Base-by-base conservation (phyloP, 2,888 invertebrate genomes). In the Eurois occulta region DNA sequence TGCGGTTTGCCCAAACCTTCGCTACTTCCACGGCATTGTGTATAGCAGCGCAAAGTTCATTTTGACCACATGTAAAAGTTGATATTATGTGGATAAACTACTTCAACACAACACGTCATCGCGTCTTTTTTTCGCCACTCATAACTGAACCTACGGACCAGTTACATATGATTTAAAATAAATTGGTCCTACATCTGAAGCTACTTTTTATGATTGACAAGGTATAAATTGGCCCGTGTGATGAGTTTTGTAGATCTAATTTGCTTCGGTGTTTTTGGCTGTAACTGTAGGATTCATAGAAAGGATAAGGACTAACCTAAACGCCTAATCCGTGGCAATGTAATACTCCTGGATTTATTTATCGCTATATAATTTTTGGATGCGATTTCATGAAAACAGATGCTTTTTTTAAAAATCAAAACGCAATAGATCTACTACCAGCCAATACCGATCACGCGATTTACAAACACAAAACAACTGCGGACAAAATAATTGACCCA, bases 401-500 rank as follows among this genome's bases (percentile, higher is more conserved):
- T 11, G 32, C 58, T 38, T 13, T 62, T 69, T 72, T 60, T n/a
- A 48, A 86, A 75, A 64, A 78, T 80, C 75, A 80, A 85, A 87
- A 73, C 64, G 38, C 73, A 55, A 88, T 82, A 82, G 77, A 82
- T 84, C 65, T 32, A 46, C 60, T n/a, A 84, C 68, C 64, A 65
- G 48, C 87, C 79, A 82, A 82, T 82, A 38, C 62, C 64, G 68
- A 81, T 73, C 70, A 82, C 79, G 55, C 46, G 60, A 84, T 84
- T 84, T 78, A 81, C 78, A 75, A 80, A 86, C 79, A 77, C 75
- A 87, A 79, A 85, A 83, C 80, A 88, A 80, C 83, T 71, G 81
- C 84, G 86, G 81, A 84, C 88, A 86, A 87, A 88, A 90, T 90
- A 89, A 90, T 90, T 86, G 89, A 83, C 84, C 83, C 73, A 83